Conservation (phyloP, 2,888 invertebrate genomes). For the Micoletzkya japonica region DNA sequence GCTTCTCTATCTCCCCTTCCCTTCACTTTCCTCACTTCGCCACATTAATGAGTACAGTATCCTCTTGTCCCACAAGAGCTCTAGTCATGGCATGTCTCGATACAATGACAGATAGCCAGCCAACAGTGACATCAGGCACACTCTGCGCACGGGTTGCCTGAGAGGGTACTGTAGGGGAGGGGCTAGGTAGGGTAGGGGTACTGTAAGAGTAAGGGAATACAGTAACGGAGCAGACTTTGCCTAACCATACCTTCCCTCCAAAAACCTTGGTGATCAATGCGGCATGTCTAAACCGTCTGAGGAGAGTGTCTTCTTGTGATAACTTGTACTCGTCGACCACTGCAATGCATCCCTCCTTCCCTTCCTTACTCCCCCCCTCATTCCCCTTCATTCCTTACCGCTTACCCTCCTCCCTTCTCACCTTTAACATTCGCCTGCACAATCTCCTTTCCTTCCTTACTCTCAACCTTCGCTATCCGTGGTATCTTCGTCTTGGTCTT, state of each 20-base stretch:
- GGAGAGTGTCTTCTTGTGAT: slow-evolving; percentile 17
- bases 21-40: slow-evolving; percentile 1
- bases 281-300: slow-evolving; percentile 21
- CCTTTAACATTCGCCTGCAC: neutral
- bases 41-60: neutral
- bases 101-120: slow-evolving; percentile 17
- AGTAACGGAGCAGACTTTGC: neutral
- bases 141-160: neutral
- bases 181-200: neutral
- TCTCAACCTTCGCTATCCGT: neutral
- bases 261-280: slow-evolving; percentile 22
- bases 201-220: neutral
- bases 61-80: slow-evolving; percentile 21
- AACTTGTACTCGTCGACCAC: slow-evolving; percentile 5
- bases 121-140: slow-evolving; percentile 7
- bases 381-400: neutral
- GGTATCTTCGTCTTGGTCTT: neutral
- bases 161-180: neutral
- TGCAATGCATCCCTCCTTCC: neutral
- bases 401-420: neutral
- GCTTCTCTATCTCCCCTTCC: neutral
- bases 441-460: neutral
- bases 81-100: slow-evolving; percentile 5
- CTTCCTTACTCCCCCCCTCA: neutral
- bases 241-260: neutral